Evolutionary conservation across 2,797 vertebrate species (phyloP).

Genomic region (Botia almorhae): DNA sequence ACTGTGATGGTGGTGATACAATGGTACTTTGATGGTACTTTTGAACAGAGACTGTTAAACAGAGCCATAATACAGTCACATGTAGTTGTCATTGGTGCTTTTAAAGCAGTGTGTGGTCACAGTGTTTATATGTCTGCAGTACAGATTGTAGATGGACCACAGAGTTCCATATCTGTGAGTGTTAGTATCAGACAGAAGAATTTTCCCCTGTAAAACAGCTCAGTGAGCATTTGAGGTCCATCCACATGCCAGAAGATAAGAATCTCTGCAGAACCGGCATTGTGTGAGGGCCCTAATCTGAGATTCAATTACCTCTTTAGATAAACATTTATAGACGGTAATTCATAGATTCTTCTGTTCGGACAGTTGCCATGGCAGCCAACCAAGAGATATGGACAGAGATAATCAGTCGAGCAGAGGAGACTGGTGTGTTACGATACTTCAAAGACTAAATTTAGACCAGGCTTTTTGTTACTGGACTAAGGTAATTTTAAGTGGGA

Average conservation of each 20-base stretch:
- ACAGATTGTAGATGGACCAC: background rate
- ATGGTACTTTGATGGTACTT: background rate
- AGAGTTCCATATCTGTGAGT: conserved; percentile 32
- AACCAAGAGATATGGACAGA: conserved; percentile 14
- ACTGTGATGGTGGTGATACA: too few species aligned
- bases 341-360: conserved; percentile 6
- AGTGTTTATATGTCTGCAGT: background rate
- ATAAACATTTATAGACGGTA: conserved; percentile 4
- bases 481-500: background rate
- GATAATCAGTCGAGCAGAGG: conserved; percentile 13
- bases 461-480: conserved; percentile 19
- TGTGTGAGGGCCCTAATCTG: background rate
- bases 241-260: conserved; percentile 30
- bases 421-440: background rate
- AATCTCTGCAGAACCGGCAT: conserved; percentile 30
- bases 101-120: background rate
- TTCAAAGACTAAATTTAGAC: conserved; percentile 20
- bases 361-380: background rate
- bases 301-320: conserved; percentile 39
- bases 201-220: conserved; percentile 20
- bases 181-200: conserved; percentile 2
- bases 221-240: conserved; percentile 26
- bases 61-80: background rate
- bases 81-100: background rate
- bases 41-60: background rate